Evolutionary conservation across 2,113 vertebrate genomes (phyloP), one percentile per base, ranked within the genome.

Genomic region (Sterna hirundo): DNA sequence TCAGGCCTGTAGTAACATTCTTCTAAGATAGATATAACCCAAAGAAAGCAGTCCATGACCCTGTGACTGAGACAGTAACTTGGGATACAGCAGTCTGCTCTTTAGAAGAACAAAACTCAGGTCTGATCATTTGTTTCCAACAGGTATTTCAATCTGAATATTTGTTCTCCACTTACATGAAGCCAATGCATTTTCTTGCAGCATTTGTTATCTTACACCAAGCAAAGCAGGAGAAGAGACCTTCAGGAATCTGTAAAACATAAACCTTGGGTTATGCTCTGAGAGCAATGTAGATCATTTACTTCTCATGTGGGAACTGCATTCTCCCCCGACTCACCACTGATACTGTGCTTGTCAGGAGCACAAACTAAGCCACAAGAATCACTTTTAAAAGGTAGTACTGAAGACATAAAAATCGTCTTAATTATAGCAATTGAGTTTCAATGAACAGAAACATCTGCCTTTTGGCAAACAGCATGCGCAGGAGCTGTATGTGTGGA

Each of bases 401-500:
- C 29, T 34, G 42, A 93, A 83, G 40, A 47, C 18, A 34, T 64
- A 76, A 85, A 89, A 83, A 20, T 21, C 0, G 0, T 32, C 58
- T 76, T 44, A 46, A 36, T 66, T 79, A 23, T 3, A 52, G 57
- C 0, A 0, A 49, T 3, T 5, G 23, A 87, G 29, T 74, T 89
- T 84, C 26, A 89, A 12, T 20, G 29, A 90, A 54, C 15, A 77
- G 88, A 49, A 86, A 36, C 38, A 61, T 38, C 64, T 85, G 58
- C 55, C 51, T 77, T 78, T 83, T 1, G 5, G 55, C 78, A 90
- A 62, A n/a, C 6, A 36, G 47, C 7, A 18, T 29, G 30, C 51
- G n/a, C 0, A 3, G 54, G 54, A 86, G 18, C 83, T 49, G 29
- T 16, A 2, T 1, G 19, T 0, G 0, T 51, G 51, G 69, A 36